These are phyloP conservation scores for Pteronura brasiliensis DNA, from an alignment of 2,113 vertebrate species.

Conservation along the genomic window DNA sequence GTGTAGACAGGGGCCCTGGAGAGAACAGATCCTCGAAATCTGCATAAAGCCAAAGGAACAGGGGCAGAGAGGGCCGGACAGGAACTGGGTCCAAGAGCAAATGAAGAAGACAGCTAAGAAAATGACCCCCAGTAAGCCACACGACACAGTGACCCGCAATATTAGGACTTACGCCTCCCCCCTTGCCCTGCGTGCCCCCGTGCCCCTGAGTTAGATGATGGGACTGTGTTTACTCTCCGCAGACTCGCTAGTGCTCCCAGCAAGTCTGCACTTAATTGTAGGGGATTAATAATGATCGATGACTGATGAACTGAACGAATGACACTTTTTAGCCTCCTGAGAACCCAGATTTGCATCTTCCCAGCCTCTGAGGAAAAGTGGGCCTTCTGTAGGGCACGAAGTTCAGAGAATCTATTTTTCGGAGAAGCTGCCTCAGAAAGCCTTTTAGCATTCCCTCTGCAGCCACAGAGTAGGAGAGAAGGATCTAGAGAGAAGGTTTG, in stretches of 20 bases:
- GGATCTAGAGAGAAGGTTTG: neutral
- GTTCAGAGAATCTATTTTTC: neutral
- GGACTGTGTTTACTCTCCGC: neutral
- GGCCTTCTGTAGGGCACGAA: too few species aligned
- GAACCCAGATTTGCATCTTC: neutral
- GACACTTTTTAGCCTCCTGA: neutral
- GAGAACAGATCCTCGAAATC: neutral
- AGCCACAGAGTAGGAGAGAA: neutral
- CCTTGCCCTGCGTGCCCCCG: rapidly evolving
- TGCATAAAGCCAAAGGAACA: rapidly evolving
- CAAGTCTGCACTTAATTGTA: neutral
- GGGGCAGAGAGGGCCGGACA: too few species aligned
- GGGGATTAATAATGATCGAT: neutral
- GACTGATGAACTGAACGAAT: neutral
- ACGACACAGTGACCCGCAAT: too few species aligned
- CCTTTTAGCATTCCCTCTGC: neutral
- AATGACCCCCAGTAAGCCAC: too few species aligned
- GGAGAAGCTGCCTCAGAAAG: neutral
- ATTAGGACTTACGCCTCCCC: neutral
- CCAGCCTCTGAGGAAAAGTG: neutral
- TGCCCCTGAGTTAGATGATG: neutral
- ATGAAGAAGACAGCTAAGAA: too few species aligned
- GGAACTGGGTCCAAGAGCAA: too few species aligned
- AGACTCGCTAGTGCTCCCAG: neutral
- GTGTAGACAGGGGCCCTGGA: neutral